Percentiles rank a stretch among this genome's conserved stretches.
Conservation (phyloP, 2,113 vertebrate genomes). For the Fregetta grallaria region DNA sequence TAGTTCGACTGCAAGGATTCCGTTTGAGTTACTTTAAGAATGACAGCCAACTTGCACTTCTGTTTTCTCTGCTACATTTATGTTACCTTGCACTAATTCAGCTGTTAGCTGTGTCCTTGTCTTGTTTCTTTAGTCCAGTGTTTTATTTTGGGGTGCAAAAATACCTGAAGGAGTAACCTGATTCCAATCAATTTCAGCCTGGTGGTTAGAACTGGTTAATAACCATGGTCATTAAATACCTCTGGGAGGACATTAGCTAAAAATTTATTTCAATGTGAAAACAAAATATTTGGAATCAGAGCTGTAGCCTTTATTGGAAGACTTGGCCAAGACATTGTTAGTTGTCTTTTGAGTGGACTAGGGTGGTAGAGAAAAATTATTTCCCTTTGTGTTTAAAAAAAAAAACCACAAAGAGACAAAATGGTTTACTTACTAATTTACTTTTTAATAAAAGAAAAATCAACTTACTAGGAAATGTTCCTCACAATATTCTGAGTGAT, state of each 20-base stretch:
- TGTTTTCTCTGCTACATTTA: background rate
- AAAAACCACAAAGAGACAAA: background rate
- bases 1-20: background rate
- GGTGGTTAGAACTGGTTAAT: background rate
- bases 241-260: slow-evolving; percentile 10
- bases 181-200: background rate
- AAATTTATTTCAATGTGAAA: background rate
- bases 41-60: slow-evolving; percentile 45
- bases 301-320: background rate
- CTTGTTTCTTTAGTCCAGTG: slow-evolving; percentile 16
- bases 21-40: background rate
- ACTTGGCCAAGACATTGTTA: background rate
- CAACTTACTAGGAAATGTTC: background rate
- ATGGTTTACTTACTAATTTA: background rate
- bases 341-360: background rate
- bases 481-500: background rate
- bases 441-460: background rate
- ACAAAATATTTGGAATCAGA: background rate
- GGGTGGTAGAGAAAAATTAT: background rate
- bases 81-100: background rate
- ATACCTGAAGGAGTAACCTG: background rate
- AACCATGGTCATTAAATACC: background rate
- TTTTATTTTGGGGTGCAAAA: slow-evolving; percentile 50
- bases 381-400: background rate
- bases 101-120: background rate